Base-by-base conservation (phyloP, 23 tunicate genomes). In the Ascidia mentula region DNA sequence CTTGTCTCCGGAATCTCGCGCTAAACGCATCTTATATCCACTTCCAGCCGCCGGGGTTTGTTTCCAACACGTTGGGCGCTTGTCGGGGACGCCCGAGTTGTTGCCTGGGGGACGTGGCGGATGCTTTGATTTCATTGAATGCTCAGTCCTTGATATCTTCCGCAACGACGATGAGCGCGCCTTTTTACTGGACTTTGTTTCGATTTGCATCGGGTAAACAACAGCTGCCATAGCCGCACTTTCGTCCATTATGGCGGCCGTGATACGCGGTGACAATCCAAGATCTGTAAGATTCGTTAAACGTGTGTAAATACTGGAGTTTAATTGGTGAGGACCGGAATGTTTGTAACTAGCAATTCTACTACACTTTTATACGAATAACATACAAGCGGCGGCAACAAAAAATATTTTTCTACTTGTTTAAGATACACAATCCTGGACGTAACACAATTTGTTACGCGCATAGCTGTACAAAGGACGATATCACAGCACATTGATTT, bases 211-310 rank as follows among this genome's bases (percentile, higher is more conserved):
- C 24, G 86, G 86, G 7, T 77, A 34, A 7, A 82, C 86, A 34
- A 82, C 73, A 30, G 86, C 73, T 42, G 86, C 86, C 42, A 82
- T 60, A n/a, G 86, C 79, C 8, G 78, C 93, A 24, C 81, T 42
- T 76, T 82, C 93, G 13, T 40, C 76, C 78, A 88, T 88, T 37
- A 88, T 88, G 37, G 93, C 93, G 0, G 93, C 87, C 15, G 93
- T 88, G 28, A 88, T 34, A 1, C 93, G 88, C 18, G 93, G 93
- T 0, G 93, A 88, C 59, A 88, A 61, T 37, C 93, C 85, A 0
- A 88, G 79, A 73, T 88, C 93, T 88, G 39, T 13, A 73, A n/a
- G n/a, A n/a, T n/a, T n/a, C n/a, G n/a, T n/a, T n/a, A n/a, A n/a
- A n/a, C n/a, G n/a, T n/a, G n/a, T n/a, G n/a, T n/a, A n/a, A n/a